These are phyloP conservation scores for Cotesia typhae DNA, from an alignment of 1,140 invertebrate species.

Conservation along the genomic window DNA sequence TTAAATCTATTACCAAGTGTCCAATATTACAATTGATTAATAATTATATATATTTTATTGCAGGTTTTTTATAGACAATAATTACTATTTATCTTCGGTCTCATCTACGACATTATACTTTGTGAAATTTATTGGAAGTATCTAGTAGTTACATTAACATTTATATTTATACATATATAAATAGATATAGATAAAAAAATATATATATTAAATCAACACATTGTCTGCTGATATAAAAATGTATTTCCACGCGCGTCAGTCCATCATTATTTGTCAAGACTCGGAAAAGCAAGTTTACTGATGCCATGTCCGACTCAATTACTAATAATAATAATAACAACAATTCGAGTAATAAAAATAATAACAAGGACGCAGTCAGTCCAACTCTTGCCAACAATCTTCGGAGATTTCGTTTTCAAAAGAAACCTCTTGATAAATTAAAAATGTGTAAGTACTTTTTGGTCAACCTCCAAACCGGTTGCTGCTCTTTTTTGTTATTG, in stretches of 20 bases:
- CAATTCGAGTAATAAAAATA: too few species aligned
- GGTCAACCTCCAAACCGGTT: neutral
- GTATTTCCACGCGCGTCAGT: conserved; percentile 20
- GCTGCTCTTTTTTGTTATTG: neutral
- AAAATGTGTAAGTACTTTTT: conserved; percentile 17
- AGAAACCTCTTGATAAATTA: conserved; percentile 31
- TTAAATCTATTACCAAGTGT: too few species aligned
- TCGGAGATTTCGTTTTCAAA: conserved; percentile 59
- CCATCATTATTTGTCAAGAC: neutral
- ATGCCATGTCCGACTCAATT: conserved; percentile 21
- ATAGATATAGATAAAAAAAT: too few species aligned
- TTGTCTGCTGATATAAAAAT: neutral
- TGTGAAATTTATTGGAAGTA: neutral
- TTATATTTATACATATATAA: neutral
- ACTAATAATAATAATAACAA: neutral
- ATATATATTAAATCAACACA: too few species aligned
- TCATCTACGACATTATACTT: too few species aligned
- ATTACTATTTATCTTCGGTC: too few species aligned
- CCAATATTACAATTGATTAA: too few species aligned
- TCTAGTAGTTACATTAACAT: conserved; percentile 5
- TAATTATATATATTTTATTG: too few species aligned
- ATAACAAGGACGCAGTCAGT: conserved; percentile 32
- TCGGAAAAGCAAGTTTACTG: neutral
- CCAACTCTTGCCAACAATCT: conserved; percentile 51
- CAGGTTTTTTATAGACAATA: too few species aligned